Base-by-base conservation (phyloP, 2,888 invertebrate species). In the Ectropis crepuscularia region DNA sequence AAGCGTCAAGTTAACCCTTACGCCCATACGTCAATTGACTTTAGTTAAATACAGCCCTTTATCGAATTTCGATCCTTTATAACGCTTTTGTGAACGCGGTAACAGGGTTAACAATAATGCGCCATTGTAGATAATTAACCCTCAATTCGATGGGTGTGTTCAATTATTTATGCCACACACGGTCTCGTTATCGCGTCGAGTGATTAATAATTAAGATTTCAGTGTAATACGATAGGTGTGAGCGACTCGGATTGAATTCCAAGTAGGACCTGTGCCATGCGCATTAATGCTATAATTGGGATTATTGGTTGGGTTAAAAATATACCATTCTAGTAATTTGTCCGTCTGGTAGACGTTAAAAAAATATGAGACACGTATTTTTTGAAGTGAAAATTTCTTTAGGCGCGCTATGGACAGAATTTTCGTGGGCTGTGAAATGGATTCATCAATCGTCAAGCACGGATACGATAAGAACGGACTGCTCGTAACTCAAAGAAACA, bases 211-310 rank as follows among this genome's bases (percentile, higher is more conserved):
- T 67, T 65, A 60, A 63, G 63, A 65, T 63, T 54, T 60, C 55
- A 10, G 49, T 8, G 70, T 65, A 69, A 71, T 65, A 45, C 55
- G 51, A 69, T 60, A 67, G 57, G 61, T 55, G 58, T 58, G 48
- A 55, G 16, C n/a, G 39, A 48, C 49, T n/a, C 10, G 64, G 51
- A 63, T 71, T 61, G 71, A 71, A 69, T 71, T 59, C 55, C 71
- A 69, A 71, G 53, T 67, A 68, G 58, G 53, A 28, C 16, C 16
- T 28, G 4, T 28, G 16, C 16, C 16, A 28, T 28, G 16, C 16
- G 16, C 16, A 28, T 4, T 2, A 28, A 28, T 28, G 2, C 16
- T 4, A 28, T 28, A 28, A 28, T 28, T 28, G 16, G 1, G 16
- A 28, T 28, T 2, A 28, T 28, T 1, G 4, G 2, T 28, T 4